phyloP scores from a whole-genome alignment of 1,140 invertebrate genomes.

The Diploscapter pachys region DNA sequence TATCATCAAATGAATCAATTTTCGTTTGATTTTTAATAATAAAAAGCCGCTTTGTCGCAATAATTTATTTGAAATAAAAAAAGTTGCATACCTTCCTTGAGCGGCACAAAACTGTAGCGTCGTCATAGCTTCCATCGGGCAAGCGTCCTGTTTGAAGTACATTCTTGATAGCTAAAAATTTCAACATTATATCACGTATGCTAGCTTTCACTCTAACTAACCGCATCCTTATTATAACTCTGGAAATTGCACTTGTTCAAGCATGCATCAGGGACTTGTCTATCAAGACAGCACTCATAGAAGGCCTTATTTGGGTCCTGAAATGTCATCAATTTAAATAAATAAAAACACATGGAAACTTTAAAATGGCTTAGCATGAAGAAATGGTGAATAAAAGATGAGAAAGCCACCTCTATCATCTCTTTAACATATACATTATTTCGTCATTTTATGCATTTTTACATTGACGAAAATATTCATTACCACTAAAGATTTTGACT shows the following conservation, averaged over 20 bases:
- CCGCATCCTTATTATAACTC: constrained; percentile 44
- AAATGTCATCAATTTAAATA: constrained; percentile 10
- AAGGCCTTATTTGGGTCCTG: constrained; percentile 47
- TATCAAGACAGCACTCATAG: constrained; percentile 44
- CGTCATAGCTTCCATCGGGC: constrained; percentile 49
- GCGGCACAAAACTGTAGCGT: constrained; percentile 57
- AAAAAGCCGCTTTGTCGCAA: not conserved
- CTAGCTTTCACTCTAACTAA: constrained; percentile 19
- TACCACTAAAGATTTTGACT: constrained; percentile 9
- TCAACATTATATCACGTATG: constrained; percentile 1
- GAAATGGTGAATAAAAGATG: not conserved
- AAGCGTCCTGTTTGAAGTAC: constrained; percentile 43
- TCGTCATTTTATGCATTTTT: not conserved
- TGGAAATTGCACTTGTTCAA: constrained; percentile 41
- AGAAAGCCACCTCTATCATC: not conserved
- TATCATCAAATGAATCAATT: constrained; percentile 41
- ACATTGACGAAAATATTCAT: not conserved
- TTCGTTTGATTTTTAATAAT: not conserved
- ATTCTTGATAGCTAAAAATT: constrained; percentile 42
- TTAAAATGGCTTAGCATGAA: not conserved
- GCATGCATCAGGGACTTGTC: constrained; percentile 47
- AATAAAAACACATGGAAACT: not conserved
- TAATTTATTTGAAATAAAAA: not conserved
- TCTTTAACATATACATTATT: not conserved
- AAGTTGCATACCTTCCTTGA: constrained; percentile 38